phyloP scores from a whole-genome alignment of 2,888 invertebrate genomes.

The Netelia inedita region DNA sequence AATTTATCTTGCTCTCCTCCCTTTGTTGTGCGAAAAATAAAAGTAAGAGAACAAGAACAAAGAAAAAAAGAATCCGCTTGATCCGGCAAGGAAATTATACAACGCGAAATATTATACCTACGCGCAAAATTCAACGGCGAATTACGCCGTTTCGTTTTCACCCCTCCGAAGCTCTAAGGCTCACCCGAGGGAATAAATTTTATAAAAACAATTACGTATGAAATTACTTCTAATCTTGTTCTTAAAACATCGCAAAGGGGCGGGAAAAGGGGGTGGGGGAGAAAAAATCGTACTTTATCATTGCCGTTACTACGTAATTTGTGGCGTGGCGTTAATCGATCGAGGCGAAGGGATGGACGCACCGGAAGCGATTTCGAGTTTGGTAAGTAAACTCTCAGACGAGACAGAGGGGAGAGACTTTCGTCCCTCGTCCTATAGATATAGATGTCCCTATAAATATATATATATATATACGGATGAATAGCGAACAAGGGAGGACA shows the following conservation, averaged over 20 bases:
- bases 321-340: conserved; percentile 52
- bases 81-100: conserved; percentile 30
- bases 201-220: too few species aligned
- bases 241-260: too few species aligned
- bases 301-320: neutral
- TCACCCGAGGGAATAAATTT: too few species aligned
- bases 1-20: conserved; percentile 63
- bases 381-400: conserved; percentile 51
- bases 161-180: too few species aligned
- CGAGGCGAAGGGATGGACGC: conserved; percentile 26
- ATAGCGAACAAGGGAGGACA: neutral
- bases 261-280: conserved; percentile 2
- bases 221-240: too few species aligned
- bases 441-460: neutral
- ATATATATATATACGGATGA: neutral
- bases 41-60: neutral
- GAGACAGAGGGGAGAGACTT: conserved; percentile 16
- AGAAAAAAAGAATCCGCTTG: conserved; percentile 21
- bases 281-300: conserved; percentile 2
- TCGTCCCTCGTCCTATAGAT: neutral
- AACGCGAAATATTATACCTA: conserved; percentile 40
- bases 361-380: conserved; percentile 56
- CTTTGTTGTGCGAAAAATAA: conserved; percentile 14
- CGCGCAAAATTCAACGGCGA: neutral
- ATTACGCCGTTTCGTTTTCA: conserved; percentile 27